phyloP scores from a whole-genome alignment of 2,797 vertebrate genomes.

The Urophycis tenuis region DNA sequence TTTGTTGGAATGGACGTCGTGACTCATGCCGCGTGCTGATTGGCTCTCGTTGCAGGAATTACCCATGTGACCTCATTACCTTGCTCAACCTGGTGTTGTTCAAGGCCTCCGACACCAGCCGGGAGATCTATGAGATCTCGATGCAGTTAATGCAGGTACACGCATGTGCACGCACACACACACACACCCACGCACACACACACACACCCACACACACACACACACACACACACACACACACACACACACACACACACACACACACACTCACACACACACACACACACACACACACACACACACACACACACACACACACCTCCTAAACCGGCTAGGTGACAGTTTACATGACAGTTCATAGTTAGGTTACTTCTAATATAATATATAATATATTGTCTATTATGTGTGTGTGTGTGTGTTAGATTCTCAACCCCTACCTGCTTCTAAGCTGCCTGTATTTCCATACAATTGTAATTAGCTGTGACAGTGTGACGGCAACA shows the following conservation, averaged over 20 bases:
- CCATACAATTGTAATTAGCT: background rate
- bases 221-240: background rate
- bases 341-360: background rate
- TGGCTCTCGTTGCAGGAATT: slow-evolving; percentile 75
- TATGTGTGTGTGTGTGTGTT: background rate
- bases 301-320: background rate
- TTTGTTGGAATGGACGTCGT: background rate
- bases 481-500: background rate
- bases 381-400: background rate
- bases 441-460: background rate
- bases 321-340: slow-evolving; percentile 4
- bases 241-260: too few species aligned
- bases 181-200: background rate
- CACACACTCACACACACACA: too few species aligned
- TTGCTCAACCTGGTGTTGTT: slow-evolving; percentile 95
- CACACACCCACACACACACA: background rate
- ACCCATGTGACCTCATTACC: slow-evolving; percentile 95
- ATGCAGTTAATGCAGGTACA: slow-evolving; percentile 98
- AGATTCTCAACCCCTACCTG: background rate
- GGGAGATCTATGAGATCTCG: slow-evolving; percentile 98
- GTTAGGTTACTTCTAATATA: background rate
- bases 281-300: too few species aligned
- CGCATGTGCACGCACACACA: background rate
- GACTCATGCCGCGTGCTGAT: background rate
- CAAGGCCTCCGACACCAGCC: slow-evolving; percentile 96